A percentile compares a stretch with the other conserved stretches of the same genome.
phyloP scores from a whole-genome alignment of 2,113 vertebrate species.

The Caracal caracal region DNA sequence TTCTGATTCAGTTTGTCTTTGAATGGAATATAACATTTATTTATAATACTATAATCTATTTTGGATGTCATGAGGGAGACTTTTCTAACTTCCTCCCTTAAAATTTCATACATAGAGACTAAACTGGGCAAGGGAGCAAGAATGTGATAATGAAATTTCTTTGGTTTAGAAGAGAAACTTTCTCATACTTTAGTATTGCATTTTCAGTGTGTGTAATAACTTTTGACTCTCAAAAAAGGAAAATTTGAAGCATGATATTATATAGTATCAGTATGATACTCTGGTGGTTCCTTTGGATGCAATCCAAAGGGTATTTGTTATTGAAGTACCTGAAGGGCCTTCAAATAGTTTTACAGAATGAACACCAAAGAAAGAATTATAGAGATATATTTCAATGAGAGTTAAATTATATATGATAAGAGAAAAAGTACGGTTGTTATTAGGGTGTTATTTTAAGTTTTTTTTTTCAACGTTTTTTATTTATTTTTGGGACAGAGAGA shows the following conservation, averaged over 20 bases:
- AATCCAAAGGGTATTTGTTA: slow-evolving; percentile 34
- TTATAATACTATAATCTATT: slow-evolving; percentile 35
- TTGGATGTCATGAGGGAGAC: not conserved
- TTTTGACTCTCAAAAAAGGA: not conserved
- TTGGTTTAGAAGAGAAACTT: not conserved
- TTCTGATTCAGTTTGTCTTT: not conserved
- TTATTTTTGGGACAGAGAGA: too few species aligned
- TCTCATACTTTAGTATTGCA: slow-evolving; percentile 25
- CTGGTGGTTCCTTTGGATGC: not conserved
- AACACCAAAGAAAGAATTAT: not conserved
- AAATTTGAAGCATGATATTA: not conserved
- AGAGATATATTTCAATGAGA: not conserved
- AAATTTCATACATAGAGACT: not conserved
- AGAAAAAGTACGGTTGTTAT: not conserved
- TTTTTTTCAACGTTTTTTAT: too few species aligned
- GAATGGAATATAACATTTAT: not conserved
- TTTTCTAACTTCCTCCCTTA: not conserved
- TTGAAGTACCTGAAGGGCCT: not conserved
- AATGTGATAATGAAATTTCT: slow-evolving; percentile 10
- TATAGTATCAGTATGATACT: not conserved
- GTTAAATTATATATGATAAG: not conserved
- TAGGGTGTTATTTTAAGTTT: not conserved
- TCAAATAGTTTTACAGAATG: slow-evolving; percentile 15
- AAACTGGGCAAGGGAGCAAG: not conserved
- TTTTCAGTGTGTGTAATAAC: not conserved